Evolutionary conservation across 2,113 vertebrate genomes (phyloP).

Genomic region (Rhinichthys klamathensis): DNA sequence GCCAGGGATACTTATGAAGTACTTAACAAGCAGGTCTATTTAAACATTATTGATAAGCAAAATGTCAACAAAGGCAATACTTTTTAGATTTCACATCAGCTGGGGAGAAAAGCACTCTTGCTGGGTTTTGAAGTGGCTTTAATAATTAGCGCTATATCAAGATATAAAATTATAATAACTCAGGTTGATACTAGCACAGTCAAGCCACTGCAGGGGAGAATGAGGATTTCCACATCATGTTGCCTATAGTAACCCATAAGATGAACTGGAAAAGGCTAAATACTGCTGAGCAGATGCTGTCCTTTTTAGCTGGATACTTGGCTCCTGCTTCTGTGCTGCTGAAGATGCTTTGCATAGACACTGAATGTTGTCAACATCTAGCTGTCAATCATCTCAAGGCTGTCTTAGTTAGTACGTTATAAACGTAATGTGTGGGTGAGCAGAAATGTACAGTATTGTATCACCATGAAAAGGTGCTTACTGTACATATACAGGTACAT

Average conservation of each 20-base stretch:
- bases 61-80: background rate
- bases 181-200: slow-evolving; percentile 12
- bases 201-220: background rate
- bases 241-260: slow-evolving; percentile 25
- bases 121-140: background rate
- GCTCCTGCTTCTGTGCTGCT: background rate
- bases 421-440: background rate
- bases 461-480: background rate
- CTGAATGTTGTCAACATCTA: slow-evolving; percentile 1
- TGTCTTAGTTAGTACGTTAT: background rate
- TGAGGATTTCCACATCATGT: background rate
- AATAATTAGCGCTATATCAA: background rate
- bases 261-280: slow-evolving; percentile 30
- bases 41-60: slow-evolving; percentile 26
- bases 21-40: slow-evolving; percentile 31
- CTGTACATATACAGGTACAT: background rate
- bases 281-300: background rate
- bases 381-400: slow-evolving; percentile 24
- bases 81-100: background rate
- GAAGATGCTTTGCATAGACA: slow-evolving; percentile 20
- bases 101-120: background rate
- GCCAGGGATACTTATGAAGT: slow-evolving; percentile 31
- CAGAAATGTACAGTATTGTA: background rate
- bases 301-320: slow-evolving; percentile 11
- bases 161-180: slow-evolving; percentile 1